A percentile compares a stretch with the other conserved stretches of the same genome.
Evolutionary conservation across 2,113 vertebrate species (phyloP).

Genomic region (Elachura formosa): DNA sequence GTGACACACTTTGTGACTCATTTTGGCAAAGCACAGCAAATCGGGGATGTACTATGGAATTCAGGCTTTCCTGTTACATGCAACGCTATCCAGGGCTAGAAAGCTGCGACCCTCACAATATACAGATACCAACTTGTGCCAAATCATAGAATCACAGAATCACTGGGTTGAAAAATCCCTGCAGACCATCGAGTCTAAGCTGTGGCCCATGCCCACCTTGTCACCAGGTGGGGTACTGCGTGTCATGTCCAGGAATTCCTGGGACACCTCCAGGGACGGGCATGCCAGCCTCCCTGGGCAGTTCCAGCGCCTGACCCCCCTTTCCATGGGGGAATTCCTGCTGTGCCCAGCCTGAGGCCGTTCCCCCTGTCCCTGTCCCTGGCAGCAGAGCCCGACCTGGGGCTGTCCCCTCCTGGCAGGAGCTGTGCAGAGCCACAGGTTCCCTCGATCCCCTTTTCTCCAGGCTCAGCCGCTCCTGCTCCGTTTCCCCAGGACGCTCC

Average conservation of each 20-base stretch:
- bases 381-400: neutral
- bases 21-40: neutral
- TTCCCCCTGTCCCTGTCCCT: neutral
- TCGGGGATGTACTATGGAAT: rapidly evolving
- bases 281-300: neutral
- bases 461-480: neutral
- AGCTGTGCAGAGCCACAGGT: neutral
- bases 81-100: neutral
- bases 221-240: neutral
- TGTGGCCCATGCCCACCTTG: rapidly evolving
- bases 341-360: neutral
- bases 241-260: rapidly evolving
- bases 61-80: neutral
- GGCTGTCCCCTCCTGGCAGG: neutral
- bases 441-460: neutral
- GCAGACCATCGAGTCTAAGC: rapidly evolving
- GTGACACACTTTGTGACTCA: neutral
- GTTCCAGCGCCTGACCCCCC: rapidly evolving
- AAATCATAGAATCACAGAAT: neutral
- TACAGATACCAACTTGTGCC: neutral
- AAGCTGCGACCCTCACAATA: neutral
- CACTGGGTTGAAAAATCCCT: neutral
- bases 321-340: neutral
- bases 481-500: neutral
- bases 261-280: neutral